A percentile compares a stretch with the other conserved stretches of the same genome.
phyloP scores from a whole-genome alignment of 2,888 invertebrate genomes.

The Prosopocoilus inquinatus region DNA sequence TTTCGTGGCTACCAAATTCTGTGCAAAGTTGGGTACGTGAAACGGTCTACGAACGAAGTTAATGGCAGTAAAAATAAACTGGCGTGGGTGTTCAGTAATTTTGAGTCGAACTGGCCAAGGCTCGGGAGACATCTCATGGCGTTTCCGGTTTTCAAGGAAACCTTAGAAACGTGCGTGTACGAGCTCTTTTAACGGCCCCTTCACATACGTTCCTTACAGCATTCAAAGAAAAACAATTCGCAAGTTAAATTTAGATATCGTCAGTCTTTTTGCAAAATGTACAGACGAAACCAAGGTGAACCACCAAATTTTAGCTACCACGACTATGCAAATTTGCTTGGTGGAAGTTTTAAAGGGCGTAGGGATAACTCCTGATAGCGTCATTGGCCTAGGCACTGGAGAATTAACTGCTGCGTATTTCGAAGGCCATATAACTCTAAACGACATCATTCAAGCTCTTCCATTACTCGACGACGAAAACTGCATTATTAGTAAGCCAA shows the following conservation, averaged over 20 bases:
- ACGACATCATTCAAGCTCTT: slow-evolving; percentile 58
- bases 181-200: background rate
- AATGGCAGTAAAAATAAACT: background rate
- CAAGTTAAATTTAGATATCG: background rate
- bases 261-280: background rate
- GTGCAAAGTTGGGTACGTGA: slow-evolving; percentile 3
- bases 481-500: too few relatives aligned
- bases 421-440: slow-evolving; percentile 79
- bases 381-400: slow-evolving; percentile 76
- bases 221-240: background rate
- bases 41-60: background rate
- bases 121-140: background rate
- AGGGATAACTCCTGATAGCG: slow-evolving; percentile 39
- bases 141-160: background rate
- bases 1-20: slow-evolving; percentile 7
- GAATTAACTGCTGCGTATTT: slow-evolving; percentile 90
- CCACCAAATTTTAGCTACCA: slow-evolving; percentile 22
- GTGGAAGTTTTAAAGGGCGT: slow-evolving; percentile 54
- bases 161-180: background rate
- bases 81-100: slow-evolving; percentile 2
- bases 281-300: background rate
- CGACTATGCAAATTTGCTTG: slow-evolving; percentile 58
- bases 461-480: too few relatives aligned
- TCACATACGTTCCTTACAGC: background rate
- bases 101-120: slow-evolving; percentile 3